These are phyloP conservation scores for Sepioteuthis lessoniana DNA, from an alignment of 2,888 invertebrate species.

Conservation along the genomic window DNA sequence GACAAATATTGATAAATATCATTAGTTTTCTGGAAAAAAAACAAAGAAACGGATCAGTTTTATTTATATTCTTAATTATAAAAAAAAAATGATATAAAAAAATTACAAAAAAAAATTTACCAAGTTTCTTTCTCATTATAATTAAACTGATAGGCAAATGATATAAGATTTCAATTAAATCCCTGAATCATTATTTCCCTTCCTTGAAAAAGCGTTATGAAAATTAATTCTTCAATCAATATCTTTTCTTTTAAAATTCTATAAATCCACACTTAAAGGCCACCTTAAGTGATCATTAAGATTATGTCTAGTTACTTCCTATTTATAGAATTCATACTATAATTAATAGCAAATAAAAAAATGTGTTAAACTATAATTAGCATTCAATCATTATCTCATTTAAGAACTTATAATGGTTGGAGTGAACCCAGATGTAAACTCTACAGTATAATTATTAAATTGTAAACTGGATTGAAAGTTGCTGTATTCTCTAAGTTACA, in stretches of 20 bases:
- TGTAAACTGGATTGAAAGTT: too few relatives aligned
- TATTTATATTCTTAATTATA: background rate
- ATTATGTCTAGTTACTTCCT: too few relatives aligned
- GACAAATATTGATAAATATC: conserved; percentile 90
- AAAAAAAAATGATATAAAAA: background rate
- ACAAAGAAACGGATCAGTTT: background rate
- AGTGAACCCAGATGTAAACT: too few relatives aligned
- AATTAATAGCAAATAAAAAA: too few relatives aligned
- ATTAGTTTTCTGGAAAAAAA: conserved; percentile 81
- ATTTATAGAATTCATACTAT: too few relatives aligned
- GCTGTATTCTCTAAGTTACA: too few relatives aligned
- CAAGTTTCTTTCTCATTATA: background rate
- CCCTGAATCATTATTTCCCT: background rate
- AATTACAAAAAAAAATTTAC: too few relatives aligned
- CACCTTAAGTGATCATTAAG: too few relatives aligned
- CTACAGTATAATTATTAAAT: too few relatives aligned
- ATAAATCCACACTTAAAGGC: background rate
- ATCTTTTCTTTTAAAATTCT: background rate
- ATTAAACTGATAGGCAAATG: background rate
- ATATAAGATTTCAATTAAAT: background rate
- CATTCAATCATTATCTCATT: too few relatives aligned
- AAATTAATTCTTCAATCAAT: background rate
- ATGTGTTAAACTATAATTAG: too few relatives aligned
- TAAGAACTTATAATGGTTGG: too few relatives aligned
- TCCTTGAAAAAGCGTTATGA: background rate